Percentiles rank a stretch among this genome's conserved stretches.
phyloP scores from a whole-genome alignment of 2,888 invertebrate genomes.

The Noctua janthina region DNA sequence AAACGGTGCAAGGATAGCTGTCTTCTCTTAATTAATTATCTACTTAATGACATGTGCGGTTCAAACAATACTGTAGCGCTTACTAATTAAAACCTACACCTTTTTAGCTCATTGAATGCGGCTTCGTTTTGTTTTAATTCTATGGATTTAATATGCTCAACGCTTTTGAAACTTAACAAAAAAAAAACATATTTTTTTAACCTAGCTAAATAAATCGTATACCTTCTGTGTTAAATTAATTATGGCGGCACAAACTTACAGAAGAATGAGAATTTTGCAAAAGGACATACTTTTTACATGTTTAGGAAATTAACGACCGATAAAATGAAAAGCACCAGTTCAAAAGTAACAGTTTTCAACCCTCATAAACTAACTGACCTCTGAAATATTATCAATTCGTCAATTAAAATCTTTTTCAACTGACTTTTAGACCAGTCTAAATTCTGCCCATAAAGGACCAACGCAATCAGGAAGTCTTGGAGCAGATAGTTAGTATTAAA shows the following conservation, averaged over 20 bases:
- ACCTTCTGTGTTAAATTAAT: not conserved
- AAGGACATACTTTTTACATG: not conserved
- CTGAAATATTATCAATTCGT: not conserved
- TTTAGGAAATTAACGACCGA: not conserved
- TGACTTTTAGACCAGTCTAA: not conserved
- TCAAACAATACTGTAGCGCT: not conserved
- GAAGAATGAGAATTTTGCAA: not conserved
- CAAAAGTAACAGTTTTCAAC: not conserved
- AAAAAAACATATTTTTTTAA: not conserved
- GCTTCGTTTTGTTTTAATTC: slow-evolving; percentile 2
- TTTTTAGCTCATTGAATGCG: not conserved
- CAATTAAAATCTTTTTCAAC: not conserved
- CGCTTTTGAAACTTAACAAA: not conserved
- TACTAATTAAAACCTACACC: not conserved
- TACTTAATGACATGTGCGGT: not conserved
- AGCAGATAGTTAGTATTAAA: not conserved
- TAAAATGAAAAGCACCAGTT: not conserved
- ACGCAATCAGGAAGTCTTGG: not conserved
- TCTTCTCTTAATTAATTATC: not conserved
- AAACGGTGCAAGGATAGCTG: not conserved
- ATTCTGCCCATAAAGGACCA: not conserved
- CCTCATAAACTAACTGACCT: not conserved
- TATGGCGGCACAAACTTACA: not conserved
- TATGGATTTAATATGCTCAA: slow-evolving; percentile 1
- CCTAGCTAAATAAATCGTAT: not conserved